These are phyloP conservation scores for Tethea ocularis DNA, from an alignment of 2,888 invertebrate species.

Conservation along the genomic window DNA sequence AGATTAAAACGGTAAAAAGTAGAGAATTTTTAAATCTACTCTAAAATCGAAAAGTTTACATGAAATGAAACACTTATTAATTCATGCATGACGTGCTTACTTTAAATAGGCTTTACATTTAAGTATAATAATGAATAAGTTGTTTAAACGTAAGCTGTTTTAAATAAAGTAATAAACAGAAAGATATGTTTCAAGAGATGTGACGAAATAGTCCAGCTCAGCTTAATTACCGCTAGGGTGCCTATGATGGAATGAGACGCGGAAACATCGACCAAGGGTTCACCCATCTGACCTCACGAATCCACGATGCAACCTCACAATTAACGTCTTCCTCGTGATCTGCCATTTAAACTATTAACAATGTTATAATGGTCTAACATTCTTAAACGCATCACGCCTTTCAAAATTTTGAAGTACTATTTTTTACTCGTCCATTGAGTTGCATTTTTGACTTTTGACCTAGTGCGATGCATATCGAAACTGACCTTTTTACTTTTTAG, in stretches of 20 bases:
- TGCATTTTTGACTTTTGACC: not conserved
- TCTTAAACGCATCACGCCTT: not conserved
- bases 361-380: not conserved
- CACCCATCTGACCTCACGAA: conserved; percentile 64
- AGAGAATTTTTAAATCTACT: too few relatives aligned
- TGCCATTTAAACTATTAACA: conserved; percentile 46
- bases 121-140: too few relatives aligned
- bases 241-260: conserved; percentile 44
- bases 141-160: too few relatives aligned
- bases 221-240: conserved; percentile 33
- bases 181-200: conserved; percentile 22
- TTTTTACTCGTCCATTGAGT: not conserved
- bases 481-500: too few relatives aligned
- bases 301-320: conserved; percentile 54
- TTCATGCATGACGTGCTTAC: too few relatives aligned
- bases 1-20: too few relatives aligned
- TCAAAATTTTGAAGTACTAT: not conserved
- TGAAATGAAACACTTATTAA: too few relatives aligned
- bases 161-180: conserved; percentile 17
- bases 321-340: conserved; percentile 58
- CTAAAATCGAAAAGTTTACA: too few relatives aligned
- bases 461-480: not conserved
- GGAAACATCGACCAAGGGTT: conserved; percentile 51
- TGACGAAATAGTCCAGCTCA: conserved; percentile 26
- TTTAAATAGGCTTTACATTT: too few relatives aligned